Conservation (phyloP, 1,140 invertebrate genomes). For the Bombus affinis region DNA sequence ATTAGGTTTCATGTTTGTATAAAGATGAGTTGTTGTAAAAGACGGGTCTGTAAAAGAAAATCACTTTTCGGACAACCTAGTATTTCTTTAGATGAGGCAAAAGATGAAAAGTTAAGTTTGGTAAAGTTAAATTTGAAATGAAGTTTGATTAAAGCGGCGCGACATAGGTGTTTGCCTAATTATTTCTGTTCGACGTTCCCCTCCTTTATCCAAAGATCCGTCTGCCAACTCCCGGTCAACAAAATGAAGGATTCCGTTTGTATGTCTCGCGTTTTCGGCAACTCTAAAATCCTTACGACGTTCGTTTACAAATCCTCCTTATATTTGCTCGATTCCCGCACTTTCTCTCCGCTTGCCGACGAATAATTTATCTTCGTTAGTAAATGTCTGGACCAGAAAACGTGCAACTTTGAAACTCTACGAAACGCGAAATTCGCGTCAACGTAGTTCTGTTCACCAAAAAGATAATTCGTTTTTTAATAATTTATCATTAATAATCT, state of each 20-base stretch:
- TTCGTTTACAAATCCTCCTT: slow-evolving; percentile 18
- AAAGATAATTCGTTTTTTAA: no score
- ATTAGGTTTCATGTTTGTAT: no score
- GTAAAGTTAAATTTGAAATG: not conserved
- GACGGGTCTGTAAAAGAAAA: no score
- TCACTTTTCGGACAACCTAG: no score
- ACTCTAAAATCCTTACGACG: slow-evolving; percentile 6
- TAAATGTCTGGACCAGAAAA: not conserved
- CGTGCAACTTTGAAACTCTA: not conserved
- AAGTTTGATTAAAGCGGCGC: not conserved
- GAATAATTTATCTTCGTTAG: slow-evolving; percentile 21
- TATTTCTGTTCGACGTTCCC: slow-evolving; percentile 17
- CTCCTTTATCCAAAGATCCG: not conserved
- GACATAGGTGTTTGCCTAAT: slow-evolving; percentile 21
- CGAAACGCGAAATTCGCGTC: not conserved
- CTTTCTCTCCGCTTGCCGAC: not conserved
- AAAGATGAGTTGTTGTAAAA: no score
- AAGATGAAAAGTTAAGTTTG: not conserved
- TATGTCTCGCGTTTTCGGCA: not conserved
- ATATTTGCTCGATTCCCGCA: slow-evolving; percentile 20
- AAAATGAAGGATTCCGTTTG: slow-evolving; percentile 49
- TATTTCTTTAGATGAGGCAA: not conserved
- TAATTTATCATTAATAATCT: no score
- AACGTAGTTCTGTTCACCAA: not conserved
- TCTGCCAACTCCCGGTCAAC: slow-evolving; percentile 40